Base-by-base conservation (phyloP, 2,888 invertebrate species). In the Chouioia cunea region DNA sequence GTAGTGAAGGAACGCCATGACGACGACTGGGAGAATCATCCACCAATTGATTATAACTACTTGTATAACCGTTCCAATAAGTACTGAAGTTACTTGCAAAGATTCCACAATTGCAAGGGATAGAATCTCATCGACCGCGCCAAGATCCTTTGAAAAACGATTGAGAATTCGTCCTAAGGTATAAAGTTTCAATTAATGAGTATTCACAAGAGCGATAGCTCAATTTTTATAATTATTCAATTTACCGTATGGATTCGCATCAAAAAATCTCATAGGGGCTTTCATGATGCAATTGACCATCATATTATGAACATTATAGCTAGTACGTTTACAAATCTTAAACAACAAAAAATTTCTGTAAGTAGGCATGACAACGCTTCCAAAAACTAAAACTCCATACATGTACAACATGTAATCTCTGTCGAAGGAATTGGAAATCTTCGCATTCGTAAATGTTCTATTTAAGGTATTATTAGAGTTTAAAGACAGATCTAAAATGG, bases 81-180 rank as follows among this genome's bases (percentile, higher is more conserved):
- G 91, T 64, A 93, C 91, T 85, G 93, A 88, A 78, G 90, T 89
- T 71, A 93, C 89, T 81, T 89, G 89, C 70, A 90, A 86, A 75
- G 90, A 88, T 81, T 92, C 92, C 54, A 92, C 85, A 80, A 90
- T 89, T 80, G 90, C 89, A 74, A 88, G 86, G 0, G 93, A 93
- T 59, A 93, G 83, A 20, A 90, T 86, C 83, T 94, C 93, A 80
- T 94, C 93, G 53, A 95, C 90, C 1, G 92, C 88, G 0, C 94
- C 94, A 86, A 94, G 91, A 81, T 95, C 95, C 82, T 95, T 95
- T 0, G 95, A 93, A 85, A 95, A 95, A 66, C 95, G 87, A 85
- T 95, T 95, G 60, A 95, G 87, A 76, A 95, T 92, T 15, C 94
- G 89, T 27, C 95, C 94, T 91, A 2, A 4, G n/a, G 47, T 10